phyloP scores from a whole-genome alignment of 2,888 invertebrate species.

The Aphodius sticticus region DNA sequence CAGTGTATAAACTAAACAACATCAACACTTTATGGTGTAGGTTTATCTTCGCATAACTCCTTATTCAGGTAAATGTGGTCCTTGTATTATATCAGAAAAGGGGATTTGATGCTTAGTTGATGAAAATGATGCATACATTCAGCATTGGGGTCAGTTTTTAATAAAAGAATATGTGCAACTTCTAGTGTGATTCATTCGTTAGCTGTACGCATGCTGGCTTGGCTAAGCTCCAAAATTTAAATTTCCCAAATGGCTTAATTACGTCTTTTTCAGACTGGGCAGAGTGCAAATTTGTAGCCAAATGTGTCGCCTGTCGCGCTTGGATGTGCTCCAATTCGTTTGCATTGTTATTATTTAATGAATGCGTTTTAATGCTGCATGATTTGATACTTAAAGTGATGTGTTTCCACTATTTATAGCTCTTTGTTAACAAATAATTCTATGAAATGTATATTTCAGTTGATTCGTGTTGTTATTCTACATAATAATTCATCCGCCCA shows the following conservation, averaged over 20 bases:
- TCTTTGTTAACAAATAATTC: too few relatives aligned
- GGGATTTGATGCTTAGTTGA: too few relatives aligned
- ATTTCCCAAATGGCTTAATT: background rate
- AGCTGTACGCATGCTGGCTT: background rate
- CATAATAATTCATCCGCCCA: too few relatives aligned
- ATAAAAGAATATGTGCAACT: background rate
- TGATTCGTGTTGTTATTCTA: too few relatives aligned
- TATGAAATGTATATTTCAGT: too few relatives aligned
- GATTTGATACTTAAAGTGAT: background rate
- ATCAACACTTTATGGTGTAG: too few relatives aligned
- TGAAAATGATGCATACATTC: too few relatives aligned
- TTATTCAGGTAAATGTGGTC: too few relatives aligned
- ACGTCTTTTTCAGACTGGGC: background rate
- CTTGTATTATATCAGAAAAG: too few relatives aligned
- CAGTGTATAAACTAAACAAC: too few relatives aligned
- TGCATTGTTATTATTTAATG: background rate
- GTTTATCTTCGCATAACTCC: too few relatives aligned
- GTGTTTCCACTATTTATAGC: background rate
- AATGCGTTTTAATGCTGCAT: background rate
- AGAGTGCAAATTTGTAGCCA: background rate
- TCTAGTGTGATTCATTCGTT: background rate
- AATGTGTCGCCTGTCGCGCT: background rate
- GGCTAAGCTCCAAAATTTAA: background rate
- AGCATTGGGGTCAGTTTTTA: background rate
- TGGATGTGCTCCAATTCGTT: background rate